Evolutionary conservation across 2,797 vertebrate species (phyloP).

Genomic region (Sebastes taczanowskii): DNA sequence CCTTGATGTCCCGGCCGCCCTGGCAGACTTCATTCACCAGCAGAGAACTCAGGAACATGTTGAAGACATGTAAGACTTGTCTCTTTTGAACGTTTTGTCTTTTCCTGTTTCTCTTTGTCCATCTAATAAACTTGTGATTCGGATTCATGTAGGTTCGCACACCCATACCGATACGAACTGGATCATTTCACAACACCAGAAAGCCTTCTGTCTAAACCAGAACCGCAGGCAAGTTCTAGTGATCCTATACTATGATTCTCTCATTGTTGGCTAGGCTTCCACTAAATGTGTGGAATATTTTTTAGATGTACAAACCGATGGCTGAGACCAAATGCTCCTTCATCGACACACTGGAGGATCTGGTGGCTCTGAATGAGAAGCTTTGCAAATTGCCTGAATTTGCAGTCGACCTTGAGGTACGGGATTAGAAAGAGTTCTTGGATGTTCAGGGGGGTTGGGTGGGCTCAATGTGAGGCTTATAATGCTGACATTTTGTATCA

Average conservation of each 20-base stretch:
- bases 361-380: conserved; percentile 92
- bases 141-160: conserved; percentile 87
- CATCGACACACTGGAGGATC: conserved; percentile 87
- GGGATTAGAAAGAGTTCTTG: background rate
- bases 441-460: background rate
- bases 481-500: background rate
- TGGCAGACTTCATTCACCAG: conserved; percentile 96
- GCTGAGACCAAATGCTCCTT: conserved; percentile 86
- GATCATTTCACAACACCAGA: conserved; percentile 87
- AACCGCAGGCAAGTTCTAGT: conserved; percentile 83
- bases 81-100: background rate
- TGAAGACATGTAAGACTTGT: conserved; percentile 89
- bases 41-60: conserved; percentile 91
- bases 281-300: background rate
- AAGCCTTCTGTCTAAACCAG: conserved; percentile 83
- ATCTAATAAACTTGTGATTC: background rate
- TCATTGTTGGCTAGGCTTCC: background rate
- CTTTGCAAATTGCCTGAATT: conserved; percentile 88
- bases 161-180: conserved; percentile 95
- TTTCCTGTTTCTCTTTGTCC: background rate
- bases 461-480: background rate
- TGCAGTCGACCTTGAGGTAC: conserved; percentile 96
- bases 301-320: conserved; percentile 87
- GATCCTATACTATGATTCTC: background rate
- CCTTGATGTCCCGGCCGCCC: conserved; percentile 90